Evolutionary conservation across 2,797 vertebrate species (phyloP), one percentile per base, ranked within the genome.

Genomic region (Channallabes apus): DNA sequence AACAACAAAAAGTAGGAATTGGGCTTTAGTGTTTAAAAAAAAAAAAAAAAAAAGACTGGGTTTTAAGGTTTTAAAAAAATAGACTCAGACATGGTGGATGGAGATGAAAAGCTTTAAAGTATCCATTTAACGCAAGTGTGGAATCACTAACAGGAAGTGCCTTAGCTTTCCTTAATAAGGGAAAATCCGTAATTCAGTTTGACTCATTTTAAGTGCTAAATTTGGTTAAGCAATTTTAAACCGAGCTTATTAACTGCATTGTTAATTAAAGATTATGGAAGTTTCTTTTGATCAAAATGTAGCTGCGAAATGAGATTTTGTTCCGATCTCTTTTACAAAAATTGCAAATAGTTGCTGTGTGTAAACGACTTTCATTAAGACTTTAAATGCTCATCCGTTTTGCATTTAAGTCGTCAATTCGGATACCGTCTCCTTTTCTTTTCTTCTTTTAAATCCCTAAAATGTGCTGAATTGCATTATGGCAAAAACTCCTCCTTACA

Each of bases 401-500:
- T 78, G 29, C 27, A 27, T 41, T 64, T 77, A 61, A 75, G 46
- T 81, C 56, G 15, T 87, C 51, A 29, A 20, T 59, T 79, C 84
- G 65, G 84, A 84, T 78, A 64, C 78, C 75, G 61, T 51, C 41
- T 27, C 24, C 51, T 54, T 51, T 46, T n/a, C 24, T 3, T 68
- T 67, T 71, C 35, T 67, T 20, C 4, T 3, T 67, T 17, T 29
- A 22, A 62, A 20, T 24, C 69, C 76, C 77, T 64, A 64, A 76
- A 41, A 67, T 38, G 51, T 84, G 35, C 51, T 69, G 64, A 24
- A 58, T 79, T 59, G 75, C 17, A 0, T 35, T 61, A 35, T n/a
- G 29, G 56, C 80, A 83, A 89, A 18, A 73, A 79, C 82, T 86
- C 79, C 79, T 87, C 82, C 75, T 87, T 77, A 89, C 41, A 83